Conservation (phyloP, 2,113 vertebrate genomes). For the Poicephalus meyeri region DNA sequence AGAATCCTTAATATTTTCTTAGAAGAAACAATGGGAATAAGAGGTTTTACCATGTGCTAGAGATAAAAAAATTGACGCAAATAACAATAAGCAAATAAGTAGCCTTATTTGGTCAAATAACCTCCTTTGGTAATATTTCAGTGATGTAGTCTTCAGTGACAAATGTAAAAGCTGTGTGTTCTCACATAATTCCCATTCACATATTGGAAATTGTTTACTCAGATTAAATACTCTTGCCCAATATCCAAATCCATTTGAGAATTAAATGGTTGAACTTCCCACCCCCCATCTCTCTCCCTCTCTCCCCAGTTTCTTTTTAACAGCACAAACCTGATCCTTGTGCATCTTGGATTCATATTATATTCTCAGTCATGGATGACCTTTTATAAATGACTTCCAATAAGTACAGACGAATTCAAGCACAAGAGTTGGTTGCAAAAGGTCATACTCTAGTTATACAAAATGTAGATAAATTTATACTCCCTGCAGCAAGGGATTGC, state of each 20-base stretch:
- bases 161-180: background rate
- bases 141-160: background rate
- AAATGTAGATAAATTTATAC: slow-evolving; percentile 62
- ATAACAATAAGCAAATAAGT: background rate
- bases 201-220: background rate
- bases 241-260: slow-evolving; percentile 8
- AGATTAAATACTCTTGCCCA: background rate
- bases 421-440: slow-evolving; percentile 63
- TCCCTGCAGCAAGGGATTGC: slow-evolving; percentile 50
- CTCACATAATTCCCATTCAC: background rate
- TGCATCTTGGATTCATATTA: slow-evolving; percentile 40
- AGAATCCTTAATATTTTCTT: background rate
- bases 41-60: background rate
- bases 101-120: background rate
- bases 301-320: background rate
- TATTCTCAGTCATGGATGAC: slow-evolving; percentile 62
- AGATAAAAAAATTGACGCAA: background rate
- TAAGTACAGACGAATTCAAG: slow-evolving; percentile 65
- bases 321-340: background rate
- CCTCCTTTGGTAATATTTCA: background rate
- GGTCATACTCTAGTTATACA: slow-evolving; percentile 67
- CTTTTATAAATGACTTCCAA: slow-evolving; percentile 77
- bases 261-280: background rate
- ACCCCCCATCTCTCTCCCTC: background rate
- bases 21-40: background rate